Percentiles rank a stretch among this genome's conserved stretches.
Evolutionary conservation across 23 tunicate genomes (phyloP).

Genomic region (Botrylloides violaceus): DNA sequence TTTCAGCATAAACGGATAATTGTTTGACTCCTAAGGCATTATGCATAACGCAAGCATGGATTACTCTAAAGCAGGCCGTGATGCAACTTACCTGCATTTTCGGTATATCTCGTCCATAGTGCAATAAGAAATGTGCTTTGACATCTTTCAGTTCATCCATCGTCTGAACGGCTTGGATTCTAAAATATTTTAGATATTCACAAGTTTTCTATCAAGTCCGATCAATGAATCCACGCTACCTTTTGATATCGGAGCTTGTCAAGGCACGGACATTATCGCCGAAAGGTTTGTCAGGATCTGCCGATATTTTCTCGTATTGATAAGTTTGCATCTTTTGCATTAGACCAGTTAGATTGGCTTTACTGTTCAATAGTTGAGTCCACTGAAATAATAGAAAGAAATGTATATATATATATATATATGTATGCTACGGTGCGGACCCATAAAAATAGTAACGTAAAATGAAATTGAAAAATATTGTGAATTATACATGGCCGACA

Average conservation of each 20-base stretch:
- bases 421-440: no score
- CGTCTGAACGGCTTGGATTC: constrained; percentile 72
- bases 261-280: constrained; percentile 83
- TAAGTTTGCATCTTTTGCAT: constrained; percentile 90
- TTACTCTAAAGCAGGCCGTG: no score
- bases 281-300: constrained; percentile 92
- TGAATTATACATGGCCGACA: not conserved
- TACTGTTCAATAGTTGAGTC: constrained; percentile 76
- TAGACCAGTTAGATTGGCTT: constrained; percentile 70
- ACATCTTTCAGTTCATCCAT: constrained; percentile 74
- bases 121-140: constrained; percentile 67
- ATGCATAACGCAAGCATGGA: no score
- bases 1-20: no score
- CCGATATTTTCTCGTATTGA: constrained; percentile 86
- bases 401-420: no score
- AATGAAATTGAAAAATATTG: not conserved
- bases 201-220: not conserved
- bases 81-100: constrained; percentile 77
- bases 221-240: constrained; percentile 21
- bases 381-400: no score
- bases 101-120: constrained; percentile 95
- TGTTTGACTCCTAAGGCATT: no score
- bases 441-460: no score
- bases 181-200: not conserved
- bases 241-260: constrained; percentile 76